Base-by-base conservation (phyloP, 1,140 invertebrate genomes). In the Ectropis grisescens region DNA sequence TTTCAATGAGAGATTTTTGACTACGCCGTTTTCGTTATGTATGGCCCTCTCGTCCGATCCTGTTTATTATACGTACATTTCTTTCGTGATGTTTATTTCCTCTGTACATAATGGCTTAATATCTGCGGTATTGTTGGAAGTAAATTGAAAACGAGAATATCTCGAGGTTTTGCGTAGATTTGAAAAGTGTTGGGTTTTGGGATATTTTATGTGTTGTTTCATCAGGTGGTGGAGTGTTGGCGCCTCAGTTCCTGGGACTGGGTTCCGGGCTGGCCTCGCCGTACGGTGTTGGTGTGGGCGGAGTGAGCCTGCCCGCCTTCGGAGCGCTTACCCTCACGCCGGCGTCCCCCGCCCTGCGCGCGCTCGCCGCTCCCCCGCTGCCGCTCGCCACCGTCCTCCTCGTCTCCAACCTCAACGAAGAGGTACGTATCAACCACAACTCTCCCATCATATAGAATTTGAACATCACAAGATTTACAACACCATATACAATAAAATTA, bases 391-490 rank as follows among this genome's bases (percentile, higher is more conserved):
- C 92, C 35, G 94, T 96, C 1, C 84, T 96, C 23, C 89, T 95
- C 23, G 93, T 96, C 55, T 93, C 91, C 76, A 95, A 95, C 81
- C 86, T 96, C 39, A 95, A 95, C 80, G 93, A 96, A 82, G 93
- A 96, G 92, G 94, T 95, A 84, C 84, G 85, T 85, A 55, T 29
- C 22, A 11, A 6, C 16, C 3, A 19, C 16, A 19, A 19, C 16
- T 8, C 16, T 19, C 8, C 8, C 3, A 19, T 4, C 16, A 3
- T 8, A 19, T 8, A 19, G n/a, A n/a, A n/a, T n/a, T n/a, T n/a
- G n/a, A 19, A 19, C 16, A 19, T 19, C 16, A 19, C 16, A 19
- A 19, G 16, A 19, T 4, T 19, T 19, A 19, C 16, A 19, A 19
- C 3, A 19, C 16, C 8, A n/a, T 19, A 8, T 4, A 19, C 3